Evolutionary conservation across 2,113 vertebrate species (phyloP).

Genomic region (Numenius arquata): DNA sequence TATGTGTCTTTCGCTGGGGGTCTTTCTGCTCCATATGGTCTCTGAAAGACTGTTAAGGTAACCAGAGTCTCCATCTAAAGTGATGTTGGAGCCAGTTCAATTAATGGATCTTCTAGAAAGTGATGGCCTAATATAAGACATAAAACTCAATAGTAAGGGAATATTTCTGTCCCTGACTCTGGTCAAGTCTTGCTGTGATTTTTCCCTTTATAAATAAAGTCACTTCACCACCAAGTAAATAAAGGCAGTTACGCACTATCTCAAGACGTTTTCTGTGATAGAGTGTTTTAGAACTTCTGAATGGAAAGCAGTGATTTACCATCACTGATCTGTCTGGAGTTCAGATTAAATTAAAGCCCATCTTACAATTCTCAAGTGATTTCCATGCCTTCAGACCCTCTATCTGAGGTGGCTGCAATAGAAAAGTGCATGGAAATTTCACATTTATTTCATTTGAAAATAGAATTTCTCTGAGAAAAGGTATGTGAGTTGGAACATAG

Average conservation of each 20-base stretch:
- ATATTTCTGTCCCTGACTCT: background rate
- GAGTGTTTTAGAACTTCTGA: background rate
- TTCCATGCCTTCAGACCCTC: background rate
- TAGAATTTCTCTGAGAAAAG: background rate
- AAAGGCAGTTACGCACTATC: background rate
- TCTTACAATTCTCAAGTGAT: background rate
- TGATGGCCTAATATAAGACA: background rate
- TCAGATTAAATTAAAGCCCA: background rate
- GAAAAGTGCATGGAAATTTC: background rate
- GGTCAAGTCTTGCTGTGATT: background rate
- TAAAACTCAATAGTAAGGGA: background rate
- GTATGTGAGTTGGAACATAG: too few relatives aligned
- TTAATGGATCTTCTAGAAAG: background rate
- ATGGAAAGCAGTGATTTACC: background rate
- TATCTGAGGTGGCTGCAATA: background rate
- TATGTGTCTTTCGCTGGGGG: background rate
- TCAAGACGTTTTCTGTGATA: background rate
- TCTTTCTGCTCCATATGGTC: background rate
- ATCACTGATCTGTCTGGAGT: background rate
- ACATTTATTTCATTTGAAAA: background rate
- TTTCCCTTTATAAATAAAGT: background rate
- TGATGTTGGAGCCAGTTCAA: background rate
- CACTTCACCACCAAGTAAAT: background rate
- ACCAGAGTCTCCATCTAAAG: slow-evolving; percentile 19
- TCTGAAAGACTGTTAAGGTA: slow-evolving; percentile 4